Conservation (phyloP, 2,113 vertebrate genomes). For the Laticauda laticaudata region DNA sequence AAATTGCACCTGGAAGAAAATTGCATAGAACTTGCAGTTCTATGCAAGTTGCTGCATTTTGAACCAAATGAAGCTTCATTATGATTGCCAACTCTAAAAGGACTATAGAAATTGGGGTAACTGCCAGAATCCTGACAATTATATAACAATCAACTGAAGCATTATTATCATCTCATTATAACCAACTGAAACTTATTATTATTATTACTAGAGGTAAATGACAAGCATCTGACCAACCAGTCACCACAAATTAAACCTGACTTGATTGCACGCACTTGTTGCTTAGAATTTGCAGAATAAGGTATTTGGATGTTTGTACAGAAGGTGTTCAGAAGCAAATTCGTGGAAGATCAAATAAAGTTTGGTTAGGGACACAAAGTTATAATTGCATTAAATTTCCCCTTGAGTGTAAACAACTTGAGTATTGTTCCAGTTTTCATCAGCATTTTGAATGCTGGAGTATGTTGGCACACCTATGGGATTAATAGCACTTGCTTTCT, state of each 20-base stretch:
- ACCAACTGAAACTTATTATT: neutral
- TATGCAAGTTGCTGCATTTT: neutral
- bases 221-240: neutral
- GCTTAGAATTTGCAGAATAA: neutral
- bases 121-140: no score
- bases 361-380: neutral
- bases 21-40: neutral
- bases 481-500: conserved; percentile 22
- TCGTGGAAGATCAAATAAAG: neutral
- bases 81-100: neutral
- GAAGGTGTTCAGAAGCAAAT: neutral
- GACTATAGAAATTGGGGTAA: no score
- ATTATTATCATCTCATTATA: no score
- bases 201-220: neutral
- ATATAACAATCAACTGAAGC: neutral
- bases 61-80: neutral
- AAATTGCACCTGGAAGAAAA: neutral
- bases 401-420: neutral
- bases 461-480: neutral
- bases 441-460: conserved; percentile 8
- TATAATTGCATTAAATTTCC: neutral
- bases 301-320: neutral
- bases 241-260: neutral
- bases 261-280: neutral
- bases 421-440: neutral